Evolutionary conservation across 2,888 invertebrate species (phyloP), one percentile per base, ranked within the genome.

Genomic region (Nomada lathburiana): DNA sequence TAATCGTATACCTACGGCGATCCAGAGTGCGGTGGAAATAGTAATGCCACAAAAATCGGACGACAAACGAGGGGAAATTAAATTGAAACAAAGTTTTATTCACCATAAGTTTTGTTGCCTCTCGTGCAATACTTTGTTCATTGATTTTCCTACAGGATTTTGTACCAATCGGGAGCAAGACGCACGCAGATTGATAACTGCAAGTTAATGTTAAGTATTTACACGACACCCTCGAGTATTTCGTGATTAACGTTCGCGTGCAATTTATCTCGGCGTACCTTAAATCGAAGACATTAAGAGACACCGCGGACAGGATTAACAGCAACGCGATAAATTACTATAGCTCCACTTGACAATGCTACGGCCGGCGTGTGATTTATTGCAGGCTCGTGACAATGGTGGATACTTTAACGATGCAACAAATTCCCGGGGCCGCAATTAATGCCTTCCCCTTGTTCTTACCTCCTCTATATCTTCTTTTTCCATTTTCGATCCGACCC

Each of bases 321-420:
- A 74, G 70, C 62, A 71, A 70, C 59, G 57, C 62, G 72, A 84
- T 82, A 73, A 82, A 59, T 72, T 76, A 47, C 62, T 81, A 74
- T 74, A 81, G 81, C 73, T 74, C 50, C 81, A 81, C 80, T 68
- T 80, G 80, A 80, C 80, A 80, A 81, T 74, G 50, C 74, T 63
- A 64, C 55, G 64, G 59, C 42, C 68, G 64, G 44, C 62, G 68
- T 42, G 64, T 81, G 81, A 81, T 81, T 73, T 81, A 80, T 80
- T 68, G 81, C 72, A 52, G 20, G 57, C 68, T 74, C 68, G 64
- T 81, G 74, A 81, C 81, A 81, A 81, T 81, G 63, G 68, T 42
- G 68, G 81, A 81, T 81, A 69, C 75, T 70, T 81, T 75, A 82
- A 82, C 69, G 82, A 81, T 81, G 69, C 75, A 82, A 81, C 74